A percentile compares a stretch with the other conserved stretches of the same genome.
Conservation (phyloP, 1,140 invertebrate species). For the Vollenhovia emeryi region DNA sequence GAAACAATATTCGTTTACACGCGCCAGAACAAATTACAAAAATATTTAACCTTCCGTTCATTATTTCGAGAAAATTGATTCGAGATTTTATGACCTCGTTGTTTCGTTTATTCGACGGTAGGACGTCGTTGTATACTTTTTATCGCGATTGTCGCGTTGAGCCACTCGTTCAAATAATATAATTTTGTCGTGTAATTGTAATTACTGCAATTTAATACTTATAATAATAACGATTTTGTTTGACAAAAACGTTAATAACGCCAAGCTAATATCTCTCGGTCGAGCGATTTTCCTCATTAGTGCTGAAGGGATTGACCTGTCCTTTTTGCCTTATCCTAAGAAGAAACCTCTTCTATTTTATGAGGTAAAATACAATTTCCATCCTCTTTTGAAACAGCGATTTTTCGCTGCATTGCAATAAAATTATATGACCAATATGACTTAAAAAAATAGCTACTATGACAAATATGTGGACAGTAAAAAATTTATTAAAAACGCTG, state of each 20-base stretch:
- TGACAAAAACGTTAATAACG: slow-evolving; percentile 47
- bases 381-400: slow-evolving; percentile 9
- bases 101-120: slow-evolving; percentile 9
- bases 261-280: slow-evolving; percentile 42
- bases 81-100: neutral
- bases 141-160: neutral
- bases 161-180: slow-evolving; percentile 8
- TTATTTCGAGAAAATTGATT: slow-evolving; percentile 8
- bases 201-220: slow-evolving; percentile 47
- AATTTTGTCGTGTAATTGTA: slow-evolving; percentile 14
- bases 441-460: neutral
- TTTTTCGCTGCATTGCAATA: slow-evolving; percentile 16
- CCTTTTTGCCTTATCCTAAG: slow-evolving; percentile 12
- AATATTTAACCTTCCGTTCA: neutral
- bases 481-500: neutral
- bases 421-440: slow-evolving; percentile 8
- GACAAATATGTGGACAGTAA: neutral
- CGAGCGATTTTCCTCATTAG: slow-evolving; percentile 57
- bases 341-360: slow-evolving; percentile 35
- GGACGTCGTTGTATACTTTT: neutral
- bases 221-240: slow-evolving; percentile 29
- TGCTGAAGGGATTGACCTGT: slow-evolving; percentile 30
- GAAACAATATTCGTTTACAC: neutral
- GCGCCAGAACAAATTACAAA: neutral
- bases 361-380: slow-evolving; percentile 46